phyloP scores from a whole-genome alignment of 1,140 invertebrate species.

The Scylla paramamosain region DNA sequence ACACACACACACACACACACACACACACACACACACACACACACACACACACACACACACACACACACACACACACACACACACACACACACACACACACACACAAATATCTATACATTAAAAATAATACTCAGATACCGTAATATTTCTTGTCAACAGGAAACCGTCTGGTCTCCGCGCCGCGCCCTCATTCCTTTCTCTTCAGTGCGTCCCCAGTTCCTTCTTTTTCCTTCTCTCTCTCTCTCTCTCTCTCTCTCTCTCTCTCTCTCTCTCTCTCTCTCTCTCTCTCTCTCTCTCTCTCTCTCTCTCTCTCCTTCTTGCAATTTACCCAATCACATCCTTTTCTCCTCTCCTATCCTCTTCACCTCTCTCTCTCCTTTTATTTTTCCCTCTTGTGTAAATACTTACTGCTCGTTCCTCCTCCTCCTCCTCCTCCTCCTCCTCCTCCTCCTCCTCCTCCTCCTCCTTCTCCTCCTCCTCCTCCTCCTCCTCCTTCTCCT shows the following conservation, averaged over 20 bases:
- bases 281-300: not conserved
- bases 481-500: not conserved
- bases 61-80: slow-evolving; percentile 31
- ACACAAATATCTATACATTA: not conserved
- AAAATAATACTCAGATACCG: not conserved
- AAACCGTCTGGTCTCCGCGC: not conserved
- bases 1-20: too few relatives aligned
- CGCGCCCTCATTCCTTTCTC: not conserved
- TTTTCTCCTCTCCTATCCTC: not conserved
- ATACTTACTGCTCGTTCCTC: not conserved
- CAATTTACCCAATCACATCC: not conserved
- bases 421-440: not conserved
- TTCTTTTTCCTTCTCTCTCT: not conserved
- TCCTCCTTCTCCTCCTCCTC: too few relatives aligned
- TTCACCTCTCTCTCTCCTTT: not conserved
- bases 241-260: not conserved
- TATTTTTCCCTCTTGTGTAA: not conserved
- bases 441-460: too few relatives aligned
- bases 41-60: not conserved
- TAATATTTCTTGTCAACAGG: not conserved
- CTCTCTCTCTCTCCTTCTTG: not conserved
- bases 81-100: slow-evolving; percentile 40
- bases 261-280: not conserved
- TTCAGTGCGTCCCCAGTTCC: not conserved
- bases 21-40: too few relatives aligned